phyloP scores from a whole-genome alignment of 2,797 vertebrate species.

The Helarctos malayanus region DNA sequence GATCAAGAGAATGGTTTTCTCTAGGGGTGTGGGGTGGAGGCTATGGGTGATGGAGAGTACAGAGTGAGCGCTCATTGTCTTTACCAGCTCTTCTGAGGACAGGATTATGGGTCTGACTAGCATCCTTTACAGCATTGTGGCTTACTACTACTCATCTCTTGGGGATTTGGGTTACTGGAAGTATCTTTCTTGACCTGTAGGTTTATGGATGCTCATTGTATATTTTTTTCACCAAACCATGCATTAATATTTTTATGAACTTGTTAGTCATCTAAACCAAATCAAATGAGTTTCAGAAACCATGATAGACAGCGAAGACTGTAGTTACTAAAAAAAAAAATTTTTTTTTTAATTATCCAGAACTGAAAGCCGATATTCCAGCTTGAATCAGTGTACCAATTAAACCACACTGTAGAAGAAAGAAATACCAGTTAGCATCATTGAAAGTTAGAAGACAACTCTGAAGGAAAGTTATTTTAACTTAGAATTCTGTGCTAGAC shows the following conservation, averaged over 20 bases:
- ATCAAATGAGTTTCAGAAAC: slow-evolving; percentile 24
- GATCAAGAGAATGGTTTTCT: neutral
- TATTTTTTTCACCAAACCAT: neutral
- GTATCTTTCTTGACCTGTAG: neutral
- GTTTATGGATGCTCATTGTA: neutral
- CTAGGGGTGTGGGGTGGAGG: too few relatives aligned
- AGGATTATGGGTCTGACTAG: neutral
- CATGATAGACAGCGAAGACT: neutral
- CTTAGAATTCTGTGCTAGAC: neutral
- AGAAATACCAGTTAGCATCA: neutral
- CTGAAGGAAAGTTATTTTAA: slow-evolving; percentile 40
- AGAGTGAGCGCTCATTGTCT: neutral
- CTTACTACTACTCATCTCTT: neutral
- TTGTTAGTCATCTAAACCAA: neutral
- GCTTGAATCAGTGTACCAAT: neutral
- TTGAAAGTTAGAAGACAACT: neutral
- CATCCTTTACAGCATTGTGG: neutral
- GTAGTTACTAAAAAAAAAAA: neutral
- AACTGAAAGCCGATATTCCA: neutral
- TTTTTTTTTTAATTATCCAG: neutral
- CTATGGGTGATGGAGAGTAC: neutral
- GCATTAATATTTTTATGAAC: neutral
- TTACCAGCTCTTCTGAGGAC: neutral
- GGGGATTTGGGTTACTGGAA: neutral
- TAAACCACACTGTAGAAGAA: neutral